Percentiles rank a stretch among this genome's conserved stretches.
Conservation (phyloP, 2,888 invertebrate species). For the Phrixothrix hirtus region DNA sequence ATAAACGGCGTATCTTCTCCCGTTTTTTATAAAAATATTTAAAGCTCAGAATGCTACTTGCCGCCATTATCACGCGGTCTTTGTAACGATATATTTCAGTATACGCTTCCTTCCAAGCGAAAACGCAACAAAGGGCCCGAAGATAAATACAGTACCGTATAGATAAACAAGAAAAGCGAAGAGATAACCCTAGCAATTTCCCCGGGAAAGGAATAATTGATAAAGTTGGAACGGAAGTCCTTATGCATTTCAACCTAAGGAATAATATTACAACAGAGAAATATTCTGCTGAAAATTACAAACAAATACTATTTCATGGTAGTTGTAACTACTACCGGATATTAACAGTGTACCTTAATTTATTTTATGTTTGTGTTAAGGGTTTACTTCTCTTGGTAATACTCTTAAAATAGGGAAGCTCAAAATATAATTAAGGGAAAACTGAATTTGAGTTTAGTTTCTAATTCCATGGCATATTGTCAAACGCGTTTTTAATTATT, state of each 20-base stretch:
- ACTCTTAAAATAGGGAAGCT: too few species aligned
- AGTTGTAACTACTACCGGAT: slow-evolving; percentile 33
- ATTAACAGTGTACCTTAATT: slow-evolving; percentile 39
- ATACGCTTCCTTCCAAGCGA: slow-evolving; percentile 25
- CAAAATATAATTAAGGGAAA: too few species aligned
- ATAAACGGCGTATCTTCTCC: too few species aligned
- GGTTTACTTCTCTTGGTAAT: too few species aligned
- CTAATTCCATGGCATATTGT: slow-evolving; percentile 12
- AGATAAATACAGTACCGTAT: slow-evolving; percentile 48
- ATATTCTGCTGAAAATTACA: slow-evolving; percentile 33
- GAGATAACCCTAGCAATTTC: slow-evolving; percentile 48
- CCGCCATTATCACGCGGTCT: slow-evolving; percentile 22
- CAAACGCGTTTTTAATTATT: not conserved
- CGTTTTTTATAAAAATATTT: too few species aligned
- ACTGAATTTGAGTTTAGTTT: too few species aligned
- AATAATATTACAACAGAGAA: slow-evolving; percentile 24
- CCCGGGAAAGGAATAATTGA: slow-evolving; percentile 48
- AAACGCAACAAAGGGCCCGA: slow-evolving; percentile 41
- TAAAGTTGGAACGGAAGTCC: slow-evolving; percentile 33
- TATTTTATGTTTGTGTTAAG: slow-evolving; percentile 34
- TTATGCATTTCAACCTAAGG: slow-evolving; percentile 23
- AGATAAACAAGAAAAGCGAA: slow-evolving; percentile 48
- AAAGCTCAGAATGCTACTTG: too few species aligned
- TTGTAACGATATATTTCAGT: slow-evolving; percentile 23
- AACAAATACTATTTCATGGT: slow-evolving; percentile 38